A percentile compares a stretch with the other conserved stretches of the same genome.
These are phyloP conservation scores for Lipotes vexillifer DNA, from an alignment of 2,113 vertebrate genomes.

Conservation along the genomic window DNA sequence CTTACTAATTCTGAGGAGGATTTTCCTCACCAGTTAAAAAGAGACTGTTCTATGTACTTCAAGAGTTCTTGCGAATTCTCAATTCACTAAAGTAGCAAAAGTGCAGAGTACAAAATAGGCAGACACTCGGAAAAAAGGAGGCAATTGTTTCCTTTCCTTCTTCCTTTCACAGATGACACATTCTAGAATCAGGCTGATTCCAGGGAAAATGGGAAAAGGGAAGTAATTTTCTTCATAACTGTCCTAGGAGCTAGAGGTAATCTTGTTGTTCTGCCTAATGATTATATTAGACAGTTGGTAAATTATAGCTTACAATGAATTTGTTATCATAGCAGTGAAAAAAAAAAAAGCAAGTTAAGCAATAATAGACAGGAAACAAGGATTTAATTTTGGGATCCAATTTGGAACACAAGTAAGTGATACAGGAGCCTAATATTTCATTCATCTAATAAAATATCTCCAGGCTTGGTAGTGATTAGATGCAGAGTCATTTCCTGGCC, in stretches of 20 bases:
- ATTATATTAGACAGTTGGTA: not conserved
- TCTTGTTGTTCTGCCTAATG: not conserved
- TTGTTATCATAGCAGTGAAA: not conserved
- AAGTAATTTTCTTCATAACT: not conserved
- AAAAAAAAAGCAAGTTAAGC: constrained; percentile 29
- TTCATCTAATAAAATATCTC: constrained; percentile 44
- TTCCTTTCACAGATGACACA: not conserved
- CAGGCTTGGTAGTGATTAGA: constrained; percentile 30
- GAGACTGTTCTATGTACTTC: not conserved
- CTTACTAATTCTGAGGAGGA: not conserved
- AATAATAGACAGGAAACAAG: constrained; percentile 25
- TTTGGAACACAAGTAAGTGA: constrained; percentile 52
- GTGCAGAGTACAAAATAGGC: not conserved
- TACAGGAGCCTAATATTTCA: constrained; percentile 50
- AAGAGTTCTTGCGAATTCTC: not conserved
- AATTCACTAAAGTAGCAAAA: not conserved
- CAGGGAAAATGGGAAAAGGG: not conserved
- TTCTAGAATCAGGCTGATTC: not conserved
- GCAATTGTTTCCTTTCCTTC: not conserved
- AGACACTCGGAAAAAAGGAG: not conserved
- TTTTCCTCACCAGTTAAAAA: not conserved
- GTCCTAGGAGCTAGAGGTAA: not conserved
- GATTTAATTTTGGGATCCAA: constrained; percentile 47
- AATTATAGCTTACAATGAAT: constrained; percentile 29
- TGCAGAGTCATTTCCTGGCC: constrained; percentile 22